phyloP scores from a whole-genome alignment of 35 echinoderm and acorn worm genomes.

The Apostichopus japonicus region DNA sequence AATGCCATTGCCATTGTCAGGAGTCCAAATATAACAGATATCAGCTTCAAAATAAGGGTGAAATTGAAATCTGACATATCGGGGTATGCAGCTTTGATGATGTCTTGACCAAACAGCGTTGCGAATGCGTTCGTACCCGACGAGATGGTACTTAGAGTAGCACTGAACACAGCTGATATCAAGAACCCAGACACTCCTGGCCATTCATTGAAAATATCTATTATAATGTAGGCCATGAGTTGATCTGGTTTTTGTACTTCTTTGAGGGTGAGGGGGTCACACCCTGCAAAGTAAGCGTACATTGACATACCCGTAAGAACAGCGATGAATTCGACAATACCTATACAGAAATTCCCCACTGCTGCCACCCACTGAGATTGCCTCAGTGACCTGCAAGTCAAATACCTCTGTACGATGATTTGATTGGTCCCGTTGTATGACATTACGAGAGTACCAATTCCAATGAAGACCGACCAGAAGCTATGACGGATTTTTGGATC shows the following conservation, averaged over 20 bases:
- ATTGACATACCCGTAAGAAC: not conserved
- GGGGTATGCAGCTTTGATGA: not conserved
- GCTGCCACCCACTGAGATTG: slow-evolving; percentile 9
- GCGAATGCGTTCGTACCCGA: slow-evolving; percentile 27
- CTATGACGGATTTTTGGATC: slow-evolving; percentile 11
- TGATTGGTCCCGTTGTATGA: slow-evolving; percentile 15
- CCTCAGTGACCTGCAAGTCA: slow-evolving; percentile 21
- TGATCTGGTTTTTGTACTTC: not conserved
- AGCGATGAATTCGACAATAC: slow-evolving; percentile 17
- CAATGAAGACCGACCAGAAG: slow-evolving; percentile 40
- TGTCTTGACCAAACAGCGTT: slow-evolving; percentile 19
- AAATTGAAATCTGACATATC: slow-evolving; percentile 12
- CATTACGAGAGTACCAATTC: not conserved
- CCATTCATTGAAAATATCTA: slow-evolving; percentile 5
- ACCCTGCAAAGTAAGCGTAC: slow-evolving; percentile 31
- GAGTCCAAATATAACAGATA: slow-evolving; percentile 13
- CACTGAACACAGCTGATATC: slow-evolving; percentile 16
- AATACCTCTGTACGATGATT: slow-evolving; percentile 34
- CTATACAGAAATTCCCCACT: not conserved
- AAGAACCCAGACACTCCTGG: slow-evolving; percentile 33
- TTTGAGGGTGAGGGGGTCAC: not conserved
- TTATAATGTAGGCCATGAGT: slow-evolving; percentile 26
- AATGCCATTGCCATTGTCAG: slow-evolving; percentile 35
- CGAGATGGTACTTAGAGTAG: slow-evolving; percentile 25
- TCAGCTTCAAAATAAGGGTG: not conserved